These are phyloP conservation scores for Paragorgia papillata DNA, from an alignment of 92 coral and sea anemone species.

Conservation along the genomic window DNA sequence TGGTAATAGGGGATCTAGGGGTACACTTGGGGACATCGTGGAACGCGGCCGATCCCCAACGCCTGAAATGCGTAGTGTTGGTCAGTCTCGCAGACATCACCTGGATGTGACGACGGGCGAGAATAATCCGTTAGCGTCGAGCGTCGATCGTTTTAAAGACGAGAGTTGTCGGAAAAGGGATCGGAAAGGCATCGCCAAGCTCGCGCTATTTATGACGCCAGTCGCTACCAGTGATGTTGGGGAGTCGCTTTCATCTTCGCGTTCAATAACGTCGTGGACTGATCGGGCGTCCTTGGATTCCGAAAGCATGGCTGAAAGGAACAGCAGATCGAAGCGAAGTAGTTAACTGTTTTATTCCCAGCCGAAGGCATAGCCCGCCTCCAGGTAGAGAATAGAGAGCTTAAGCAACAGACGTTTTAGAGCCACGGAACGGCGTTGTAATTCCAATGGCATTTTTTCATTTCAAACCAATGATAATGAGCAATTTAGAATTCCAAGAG, in stretches of 20 bases:
- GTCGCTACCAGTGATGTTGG: constrained; percentile 18
- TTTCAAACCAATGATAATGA: too few relatives aligned
- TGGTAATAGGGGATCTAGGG: constrained; percentile 62
- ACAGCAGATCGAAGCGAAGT: not conserved
- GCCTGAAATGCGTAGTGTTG: constrained; percentile 85
- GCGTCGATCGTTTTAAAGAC: constrained; percentile 6
- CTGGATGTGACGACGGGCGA: constrained; percentile 80
- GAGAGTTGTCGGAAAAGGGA: not conserved
- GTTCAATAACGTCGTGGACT: constrained; percentile 1
- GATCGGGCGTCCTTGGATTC: not conserved
- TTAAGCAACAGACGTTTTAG: too few relatives aligned
- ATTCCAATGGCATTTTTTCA: too few relatives aligned
- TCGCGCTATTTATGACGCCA: constrained; percentile 2
- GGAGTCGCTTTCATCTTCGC: constrained; percentile 5
- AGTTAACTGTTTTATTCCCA: too few relatives aligned
- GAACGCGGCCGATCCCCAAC: constrained; percentile 99
- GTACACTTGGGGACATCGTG: constrained; percentile 66
- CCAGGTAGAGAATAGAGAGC: too few relatives aligned
- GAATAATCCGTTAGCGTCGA: constrained; percentile 32
- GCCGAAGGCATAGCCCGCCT: too few relatives aligned
- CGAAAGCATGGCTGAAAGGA: not conserved
- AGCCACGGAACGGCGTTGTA: too few relatives aligned
- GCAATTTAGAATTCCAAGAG: too few relatives aligned
- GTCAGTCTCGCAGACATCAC: constrained; percentile 86
- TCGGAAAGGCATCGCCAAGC: not conserved